Conservation (phyloP, 1,140 invertebrate species). For the Pseudomyrmex pallidus region DNA sequence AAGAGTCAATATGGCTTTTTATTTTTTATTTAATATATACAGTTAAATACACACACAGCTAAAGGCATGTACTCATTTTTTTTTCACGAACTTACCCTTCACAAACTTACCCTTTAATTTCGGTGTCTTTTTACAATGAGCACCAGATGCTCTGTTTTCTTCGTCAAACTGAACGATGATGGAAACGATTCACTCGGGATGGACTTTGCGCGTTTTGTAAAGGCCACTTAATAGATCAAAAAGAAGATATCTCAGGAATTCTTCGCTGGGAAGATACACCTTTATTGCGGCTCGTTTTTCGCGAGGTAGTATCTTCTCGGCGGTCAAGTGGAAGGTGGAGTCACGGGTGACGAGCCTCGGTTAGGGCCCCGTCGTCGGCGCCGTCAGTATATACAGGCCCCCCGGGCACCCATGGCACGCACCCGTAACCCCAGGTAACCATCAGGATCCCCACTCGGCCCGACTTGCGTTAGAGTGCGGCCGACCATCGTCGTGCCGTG, state of each 20-base stretch:
- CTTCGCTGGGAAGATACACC: conserved; percentile 52
- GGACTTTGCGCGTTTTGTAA: neutral
- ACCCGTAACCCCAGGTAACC: conserved; percentile 69
- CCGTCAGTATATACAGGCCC: neutral
- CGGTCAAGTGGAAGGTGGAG: conserved; percentile 69
- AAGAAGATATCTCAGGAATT: conserved; percentile 36
- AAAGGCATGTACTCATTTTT: too few species aligned
- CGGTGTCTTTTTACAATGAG: too few species aligned
- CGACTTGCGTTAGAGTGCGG: conserved; percentile 68
- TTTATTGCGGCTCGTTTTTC: conserved; percentile 58
- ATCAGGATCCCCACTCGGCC: conserved; percentile 64
- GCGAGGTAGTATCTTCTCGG: conserved; percentile 44
- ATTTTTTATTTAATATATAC: too few species aligned
- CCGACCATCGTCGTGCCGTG: conserved; percentile 59
- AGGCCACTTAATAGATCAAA: conserved; percentile 12
- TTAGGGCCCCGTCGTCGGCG: conserved; percentile 30
- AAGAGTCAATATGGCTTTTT: too few species aligned
- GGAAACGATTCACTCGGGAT: too few species aligned
- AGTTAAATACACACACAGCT: too few species aligned
- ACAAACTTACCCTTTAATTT: too few species aligned
- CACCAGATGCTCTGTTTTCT: too few species aligned
- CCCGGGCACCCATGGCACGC: conserved; percentile 45
- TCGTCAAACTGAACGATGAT: too few species aligned
- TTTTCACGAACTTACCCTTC: too few species aligned
- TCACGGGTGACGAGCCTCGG: conserved; percentile 68